These are phyloP conservation scores for Anthopleura sola DNA, from an alignment of 64 coral and sea anemone genomes.

Conservation along the genomic window DNA sequence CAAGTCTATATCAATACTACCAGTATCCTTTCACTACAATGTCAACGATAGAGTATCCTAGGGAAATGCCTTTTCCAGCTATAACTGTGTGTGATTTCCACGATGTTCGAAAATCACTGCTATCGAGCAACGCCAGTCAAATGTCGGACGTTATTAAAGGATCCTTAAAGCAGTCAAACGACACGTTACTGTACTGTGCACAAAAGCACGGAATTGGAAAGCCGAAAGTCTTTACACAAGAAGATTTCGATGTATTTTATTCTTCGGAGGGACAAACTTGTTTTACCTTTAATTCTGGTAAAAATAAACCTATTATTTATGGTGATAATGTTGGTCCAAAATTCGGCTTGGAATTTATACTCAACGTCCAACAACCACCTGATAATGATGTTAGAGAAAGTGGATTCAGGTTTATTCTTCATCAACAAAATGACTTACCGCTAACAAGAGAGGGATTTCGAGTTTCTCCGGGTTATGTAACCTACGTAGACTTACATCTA, in stretches of 20 bases:
- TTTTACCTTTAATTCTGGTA: slow-evolving; percentile 74
- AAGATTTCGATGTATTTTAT: slow-evolving; percentile 74
- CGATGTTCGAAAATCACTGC: slow-evolving; percentile 55
- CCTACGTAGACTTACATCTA: slow-evolving; percentile 61
- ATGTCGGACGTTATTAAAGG: not conserved
- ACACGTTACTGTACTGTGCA: slow-evolving; percentile 48
- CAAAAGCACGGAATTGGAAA: slow-evolving; percentile 22
- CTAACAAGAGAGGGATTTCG: slow-evolving; percentile 72
- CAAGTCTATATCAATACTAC: slow-evolving; percentile 57
- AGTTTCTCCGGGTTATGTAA: slow-evolving; percentile 74
- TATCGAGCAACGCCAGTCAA: not conserved
- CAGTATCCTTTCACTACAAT: slow-evolving; percentile 79
- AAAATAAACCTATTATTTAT: slow-evolving; percentile 18
- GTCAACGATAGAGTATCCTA: slow-evolving; percentile 70
- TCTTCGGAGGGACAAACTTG: slow-evolving; percentile 71
- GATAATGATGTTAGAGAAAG: slow-evolving; percentile 51
- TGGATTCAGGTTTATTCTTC: slow-evolving; percentile 75
- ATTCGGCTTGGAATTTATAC: slow-evolving; percentile 46
- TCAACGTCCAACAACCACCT: slow-evolving; percentile 54
- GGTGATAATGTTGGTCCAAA: slow-evolving; percentile 53
- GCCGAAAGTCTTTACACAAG: not conserved
- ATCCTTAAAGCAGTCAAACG: slow-evolving; percentile 31
- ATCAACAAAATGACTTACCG: slow-evolving; percentile 73
- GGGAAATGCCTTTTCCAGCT: slow-evolving; percentile 51
- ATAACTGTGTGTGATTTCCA: slow-evolving; percentile 77